These are phyloP conservation scores for Vulpes lagopus DNA, from an alignment of 2,113 vertebrate species.

Conservation along the genomic window DNA sequence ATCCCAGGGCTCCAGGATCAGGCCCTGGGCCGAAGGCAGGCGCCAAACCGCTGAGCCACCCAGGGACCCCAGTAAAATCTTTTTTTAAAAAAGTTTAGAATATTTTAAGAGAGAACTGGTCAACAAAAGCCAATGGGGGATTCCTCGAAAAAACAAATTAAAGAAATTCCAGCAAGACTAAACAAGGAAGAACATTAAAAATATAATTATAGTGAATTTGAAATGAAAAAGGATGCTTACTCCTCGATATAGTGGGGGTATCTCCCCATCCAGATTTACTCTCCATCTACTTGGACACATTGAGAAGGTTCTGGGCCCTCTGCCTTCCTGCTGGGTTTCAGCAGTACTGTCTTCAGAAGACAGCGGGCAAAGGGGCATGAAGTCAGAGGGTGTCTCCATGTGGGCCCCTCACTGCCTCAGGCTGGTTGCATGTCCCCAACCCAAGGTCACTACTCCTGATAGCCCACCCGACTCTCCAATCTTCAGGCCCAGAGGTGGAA, in stretches of 20 bases:
- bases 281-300: accelerated
- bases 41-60: no score
- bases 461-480: background rate
- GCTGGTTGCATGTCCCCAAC: background rate
- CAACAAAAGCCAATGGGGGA: background rate
- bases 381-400: background rate
- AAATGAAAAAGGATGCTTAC: background rate
- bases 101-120: background rate
- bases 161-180: background rate
- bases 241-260: background rate
- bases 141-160: background rate
- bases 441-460: background rate
- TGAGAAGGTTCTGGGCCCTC: background rate
- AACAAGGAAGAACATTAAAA: background rate
- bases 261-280: background rate
- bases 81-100: background rate
- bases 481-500: background rate
- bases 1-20: no score
- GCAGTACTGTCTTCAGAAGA: background rate
- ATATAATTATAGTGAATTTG: background rate
- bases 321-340: background rate
- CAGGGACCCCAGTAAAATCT: no score
- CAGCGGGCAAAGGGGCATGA: background rate
- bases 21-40: no score
- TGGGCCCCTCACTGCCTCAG: background rate